phyloP scores from a whole-genome alignment of 2,113 vertebrate species.

The Lasiurus borealis region DNA sequence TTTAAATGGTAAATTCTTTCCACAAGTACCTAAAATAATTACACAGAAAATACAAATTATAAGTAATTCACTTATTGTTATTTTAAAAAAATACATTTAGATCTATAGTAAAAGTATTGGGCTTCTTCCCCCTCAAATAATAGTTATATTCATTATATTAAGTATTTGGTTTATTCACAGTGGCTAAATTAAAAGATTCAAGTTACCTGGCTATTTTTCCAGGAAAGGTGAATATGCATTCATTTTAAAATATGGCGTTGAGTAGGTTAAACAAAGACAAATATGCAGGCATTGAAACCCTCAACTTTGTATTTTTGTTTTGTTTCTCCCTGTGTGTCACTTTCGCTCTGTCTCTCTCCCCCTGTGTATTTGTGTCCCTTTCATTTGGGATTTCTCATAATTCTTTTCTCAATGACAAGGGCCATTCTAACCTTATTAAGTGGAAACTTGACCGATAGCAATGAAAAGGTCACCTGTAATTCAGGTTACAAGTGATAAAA shows the following conservation, averaged over 20 bases:
- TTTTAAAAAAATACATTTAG: not conserved
- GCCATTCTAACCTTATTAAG: constrained; percentile 55
- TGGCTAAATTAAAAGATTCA: not conserved
- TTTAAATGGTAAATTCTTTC: constrained; percentile 2
- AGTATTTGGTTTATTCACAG: constrained; percentile 14
- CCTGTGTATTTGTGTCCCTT: not conserved
- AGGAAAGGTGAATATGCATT: not conserved
- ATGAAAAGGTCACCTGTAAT: constrained; percentile 71
- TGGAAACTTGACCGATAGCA: constrained; percentile 54
- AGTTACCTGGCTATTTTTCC: not conserved
- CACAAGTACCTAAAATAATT: not conserved
- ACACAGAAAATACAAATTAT: constrained; percentile 5
- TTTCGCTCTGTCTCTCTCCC: not conserved
- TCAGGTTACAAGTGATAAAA: constrained; percentile 78
- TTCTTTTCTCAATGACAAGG: constrained; percentile 59
- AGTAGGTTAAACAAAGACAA: not conserved
- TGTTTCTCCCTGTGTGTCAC: not conserved
- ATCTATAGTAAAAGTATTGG: not conserved
- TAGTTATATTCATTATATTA: not conserved
- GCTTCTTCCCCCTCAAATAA: not conserved
- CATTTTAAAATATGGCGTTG: not conserved
- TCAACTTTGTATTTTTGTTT: not conserved
- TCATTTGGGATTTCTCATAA: constrained; percentile 9
- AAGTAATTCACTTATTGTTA: not conserved
- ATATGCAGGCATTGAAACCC: not conserved